Evolutionary conservation across 2,113 vertebrate genomes (phyloP).

Genomic region (Rhynchopsitta pachyrhyncha): DNA sequence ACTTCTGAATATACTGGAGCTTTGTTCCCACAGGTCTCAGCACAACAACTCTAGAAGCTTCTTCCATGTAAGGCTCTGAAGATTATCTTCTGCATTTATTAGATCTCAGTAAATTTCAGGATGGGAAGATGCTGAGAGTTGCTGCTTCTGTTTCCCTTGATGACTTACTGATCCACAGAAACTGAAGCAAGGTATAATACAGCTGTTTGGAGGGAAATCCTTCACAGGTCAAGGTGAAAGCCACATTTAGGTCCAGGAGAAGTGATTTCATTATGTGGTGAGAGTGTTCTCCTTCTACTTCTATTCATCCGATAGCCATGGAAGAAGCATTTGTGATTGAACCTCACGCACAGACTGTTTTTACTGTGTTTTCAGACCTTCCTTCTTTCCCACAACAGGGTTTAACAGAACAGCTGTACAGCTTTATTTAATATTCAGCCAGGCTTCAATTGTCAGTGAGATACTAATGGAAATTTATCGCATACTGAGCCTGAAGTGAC

Average conservation of each 20-base stretch:
- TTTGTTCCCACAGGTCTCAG: background rate
- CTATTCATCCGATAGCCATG: background rate
- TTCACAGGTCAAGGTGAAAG: background rate
- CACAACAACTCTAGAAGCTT: background rate
- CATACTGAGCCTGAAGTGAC: background rate
- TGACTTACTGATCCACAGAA: background rate
- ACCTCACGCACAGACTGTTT: background rate
- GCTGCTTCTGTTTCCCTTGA: background rate
- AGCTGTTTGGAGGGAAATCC: background rate
- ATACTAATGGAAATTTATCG: conserved; percentile 43
- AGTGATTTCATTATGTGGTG: accelerated
- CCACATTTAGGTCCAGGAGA: background rate
- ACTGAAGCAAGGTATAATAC: background rate
- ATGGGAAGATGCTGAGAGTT: background rate
- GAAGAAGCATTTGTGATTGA: background rate
- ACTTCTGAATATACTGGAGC: background rate
- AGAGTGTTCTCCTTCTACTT: background rate
- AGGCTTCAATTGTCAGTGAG: background rate
- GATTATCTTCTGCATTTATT: background rate
- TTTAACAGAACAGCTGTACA: background rate
- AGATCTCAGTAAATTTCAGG: background rate
- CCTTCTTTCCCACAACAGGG: background rate
- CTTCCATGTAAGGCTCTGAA: background rate
- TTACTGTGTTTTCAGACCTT: background rate
- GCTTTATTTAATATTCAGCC: conserved; percentile 37